These are phyloP conservation scores for Aphaenogaster ashmeadi DNA, from an alignment of 1,140 invertebrate species.

Conservation along the genomic window DNA sequence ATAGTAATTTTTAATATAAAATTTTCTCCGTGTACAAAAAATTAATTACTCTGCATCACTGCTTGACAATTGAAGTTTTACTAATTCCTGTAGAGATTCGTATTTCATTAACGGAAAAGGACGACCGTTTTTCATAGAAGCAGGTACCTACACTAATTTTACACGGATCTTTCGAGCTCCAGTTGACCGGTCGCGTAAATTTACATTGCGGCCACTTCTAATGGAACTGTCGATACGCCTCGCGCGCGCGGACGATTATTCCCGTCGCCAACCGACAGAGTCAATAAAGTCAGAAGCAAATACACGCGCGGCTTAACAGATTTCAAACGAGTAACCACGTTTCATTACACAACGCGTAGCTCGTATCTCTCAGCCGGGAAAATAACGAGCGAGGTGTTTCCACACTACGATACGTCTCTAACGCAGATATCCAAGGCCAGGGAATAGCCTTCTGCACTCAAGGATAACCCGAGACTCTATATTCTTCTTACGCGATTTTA, in stretches of 20 bases:
- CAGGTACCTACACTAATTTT: neutral
- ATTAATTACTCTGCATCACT: neutral
- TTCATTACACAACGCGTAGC: slow-evolving; percentile 70
- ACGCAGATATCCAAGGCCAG: slow-evolving; percentile 73
- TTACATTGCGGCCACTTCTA: slow-evolving; percentile 37
- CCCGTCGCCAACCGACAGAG: slow-evolving; percentile 43
- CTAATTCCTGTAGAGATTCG: neutral
- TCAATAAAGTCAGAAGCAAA: slow-evolving; percentile 67
- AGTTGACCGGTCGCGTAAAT: slow-evolving; percentile 49
- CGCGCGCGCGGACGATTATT: slow-evolving; percentile 22
- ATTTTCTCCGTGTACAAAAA: neutral
- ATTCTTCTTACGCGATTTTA: slow-evolving; percentile 69
- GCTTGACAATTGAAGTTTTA: neutral
- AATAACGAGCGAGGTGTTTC: slow-evolving; percentile 73
- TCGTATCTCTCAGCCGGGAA: slow-evolving; percentile 61
- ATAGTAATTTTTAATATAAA: too few species aligned
- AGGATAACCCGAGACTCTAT: slow-evolving; percentile 63
- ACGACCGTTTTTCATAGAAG: neutral
- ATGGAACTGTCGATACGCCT: slow-evolving; percentile 45
- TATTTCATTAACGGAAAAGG: too few species aligned
- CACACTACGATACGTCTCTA: slow-evolving; percentile 65
- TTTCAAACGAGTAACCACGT: slow-evolving; percentile 43
- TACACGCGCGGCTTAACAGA: slow-evolving; percentile 48
- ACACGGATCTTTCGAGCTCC: slow-evolving; percentile 28
- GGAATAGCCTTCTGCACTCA: slow-evolving; percentile 74